Base-by-base conservation (phyloP, 2,113 vertebrate genomes). In the Stegastes partitus region DNA sequence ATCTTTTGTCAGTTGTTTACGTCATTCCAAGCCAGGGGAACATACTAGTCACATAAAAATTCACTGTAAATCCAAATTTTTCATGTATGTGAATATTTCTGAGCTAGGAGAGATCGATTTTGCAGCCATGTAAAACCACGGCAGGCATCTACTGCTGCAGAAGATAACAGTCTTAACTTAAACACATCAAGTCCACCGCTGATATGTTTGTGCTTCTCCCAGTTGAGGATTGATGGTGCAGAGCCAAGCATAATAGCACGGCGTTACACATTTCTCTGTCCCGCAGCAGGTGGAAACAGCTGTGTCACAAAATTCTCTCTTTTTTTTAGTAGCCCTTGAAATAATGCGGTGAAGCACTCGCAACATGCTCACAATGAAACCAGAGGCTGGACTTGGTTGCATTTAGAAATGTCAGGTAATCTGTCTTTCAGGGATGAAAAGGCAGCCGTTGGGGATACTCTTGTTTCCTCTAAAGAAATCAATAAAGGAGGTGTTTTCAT, bases 391-490 rank as follows among this genome's bases (percentile, higher is more conserved):
- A 66, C 69, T 63, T 65, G 63, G 86, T 81, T 86, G 81, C 75
- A 79, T 88, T 88, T 86, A 84, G 78, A 92, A 86, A 91, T 87
- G 88, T 87, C 90, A 92, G 85, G 83, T 89, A 82, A 92, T 92
- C 82, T 79, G 85, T 91, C 89, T 87, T 87, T 82, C 62, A 80
- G 57, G 79, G 77, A 90, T 73, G 86, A 87, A 90, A 90, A 88
- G 55, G 75, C 68, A 78, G 88, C 88, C 87, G 47, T 59, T 74
- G 89, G 89, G 87, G 87, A 89, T 80, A 87, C 79, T 82, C 79
- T 78, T 77, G 81, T 91, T 90, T 84, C 86, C 81, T 86, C 82
- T 68, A 44, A 70, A 91, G 80, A 91, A 93, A 91, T 92, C 87
- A 80, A 87, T 90, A 79, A 78, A 76, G 63, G 69, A 63, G 77